Percentiles rank a stretch among this genome's conserved stretches.
phyloP scores from a whole-genome alignment of 2,113 vertebrate species.

The Onychorhynchus coronatus region DNA sequence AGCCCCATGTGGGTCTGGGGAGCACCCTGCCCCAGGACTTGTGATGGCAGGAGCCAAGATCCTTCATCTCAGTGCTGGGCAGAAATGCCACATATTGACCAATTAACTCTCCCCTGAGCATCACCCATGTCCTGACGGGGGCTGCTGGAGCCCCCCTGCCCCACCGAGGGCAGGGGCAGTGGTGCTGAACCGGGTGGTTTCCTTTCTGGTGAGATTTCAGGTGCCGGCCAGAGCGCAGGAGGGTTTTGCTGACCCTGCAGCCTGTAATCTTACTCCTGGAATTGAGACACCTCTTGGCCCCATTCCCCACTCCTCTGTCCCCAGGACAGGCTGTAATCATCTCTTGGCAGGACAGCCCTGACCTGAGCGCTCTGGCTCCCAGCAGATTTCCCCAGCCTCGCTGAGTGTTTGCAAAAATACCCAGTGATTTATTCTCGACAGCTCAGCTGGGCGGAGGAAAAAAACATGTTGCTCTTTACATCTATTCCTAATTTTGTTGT shows the following conservation, averaged over 20 bases:
- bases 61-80: background rate
- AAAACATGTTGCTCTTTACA: background rate
- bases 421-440: background rate
- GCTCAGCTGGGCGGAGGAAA: background rate
- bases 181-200: background rate
- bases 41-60: background rate
- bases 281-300: constrained; percentile 6
- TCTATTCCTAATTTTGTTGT: background rate
- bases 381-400: background rate
- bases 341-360: constrained; percentile 7
- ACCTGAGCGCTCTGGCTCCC: background rate
- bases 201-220: background rate
- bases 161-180: rapidly evolving
- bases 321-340: background rate
- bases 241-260: background rate
- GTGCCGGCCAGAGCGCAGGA: background rate
- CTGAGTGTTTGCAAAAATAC: background rate
- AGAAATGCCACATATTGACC: rapidly evolving
- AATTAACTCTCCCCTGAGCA: background rate
- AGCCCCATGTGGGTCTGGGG: background rate
- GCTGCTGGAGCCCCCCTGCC: background rate
- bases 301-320: rapidly evolving
- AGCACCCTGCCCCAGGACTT: background rate
- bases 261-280: background rate
- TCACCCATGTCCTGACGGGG: background rate